These are phyloP conservation scores for Pipistrellus nathusii DNA, from an alignment of 2,797 vertebrate genomes.

Conservation along the genomic window DNA sequence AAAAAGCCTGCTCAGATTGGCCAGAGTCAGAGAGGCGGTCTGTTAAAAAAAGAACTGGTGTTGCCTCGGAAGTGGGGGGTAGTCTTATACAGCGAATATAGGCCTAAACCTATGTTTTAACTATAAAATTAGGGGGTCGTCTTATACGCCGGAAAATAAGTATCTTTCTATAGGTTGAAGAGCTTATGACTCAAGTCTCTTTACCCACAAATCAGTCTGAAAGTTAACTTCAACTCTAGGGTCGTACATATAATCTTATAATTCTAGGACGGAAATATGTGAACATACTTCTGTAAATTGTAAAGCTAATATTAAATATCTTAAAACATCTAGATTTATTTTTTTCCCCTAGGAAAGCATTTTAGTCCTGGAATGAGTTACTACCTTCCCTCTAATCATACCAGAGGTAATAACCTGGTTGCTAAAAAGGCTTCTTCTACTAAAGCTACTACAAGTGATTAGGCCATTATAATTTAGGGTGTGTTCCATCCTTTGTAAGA, in stretches of 20 bases:
- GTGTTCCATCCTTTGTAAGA: constrained; percentile 81
- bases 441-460: constrained; percentile 78
- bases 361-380: constrained; percentile 78
- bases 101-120: too few species aligned
- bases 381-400: constrained; percentile 76
- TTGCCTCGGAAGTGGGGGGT: too few species aligned
- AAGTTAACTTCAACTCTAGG: constrained; percentile 48
- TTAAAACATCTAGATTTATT: constrained; percentile 73
- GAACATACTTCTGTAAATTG: constrained; percentile 52
- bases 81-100: too few species aligned
- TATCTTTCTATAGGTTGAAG: background rate
- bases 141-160: too few species aligned
- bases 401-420: constrained; percentile 75
- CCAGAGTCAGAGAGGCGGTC: too few species aligned
- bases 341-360: constrained; percentile 69
- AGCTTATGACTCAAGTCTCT: background rate
- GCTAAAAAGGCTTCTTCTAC: constrained; percentile 77
- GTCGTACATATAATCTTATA: constrained; percentile 1
- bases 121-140: too few species aligned
- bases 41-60: too few species aligned
- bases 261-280: background rate
- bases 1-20: too few species aligned
- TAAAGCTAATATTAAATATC: constrained; percentile 65
- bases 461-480: constrained; percentile 83
- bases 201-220: background rate